Percentiles rank a stretch among this genome's conserved stretches.
These are phyloP conservation scores for Ochlodes sylvanus DNA, from an alignment of 2,888 invertebrate genomes.

Conservation along the genomic window DNA sequence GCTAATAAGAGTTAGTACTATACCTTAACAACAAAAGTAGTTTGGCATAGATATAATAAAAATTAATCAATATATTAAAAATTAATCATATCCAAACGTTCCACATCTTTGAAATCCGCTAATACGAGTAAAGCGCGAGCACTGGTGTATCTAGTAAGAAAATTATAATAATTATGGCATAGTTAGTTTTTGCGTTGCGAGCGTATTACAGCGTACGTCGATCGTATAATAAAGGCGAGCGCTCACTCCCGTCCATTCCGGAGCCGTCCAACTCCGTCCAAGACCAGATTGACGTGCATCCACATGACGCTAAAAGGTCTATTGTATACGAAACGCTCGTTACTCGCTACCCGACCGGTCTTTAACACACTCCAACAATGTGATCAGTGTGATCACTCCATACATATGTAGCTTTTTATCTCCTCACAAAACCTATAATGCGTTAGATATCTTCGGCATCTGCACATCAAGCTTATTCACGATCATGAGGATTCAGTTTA, in stretches of 20 bases:
- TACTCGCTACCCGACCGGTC: constrained; percentile 76
- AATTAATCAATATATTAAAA: no score
- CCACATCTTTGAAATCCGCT: not conserved
- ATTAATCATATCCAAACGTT: not conserved
- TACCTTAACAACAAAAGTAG: no score
- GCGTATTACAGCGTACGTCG: constrained; percentile 45
- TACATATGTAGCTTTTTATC: constrained; percentile 70
- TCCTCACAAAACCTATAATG: constrained; percentile 45
- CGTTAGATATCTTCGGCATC: constrained; percentile 29
- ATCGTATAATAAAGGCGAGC: constrained; percentile 65
- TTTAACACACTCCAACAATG: constrained; percentile 81
- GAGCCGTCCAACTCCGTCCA: constrained; percentile 45
- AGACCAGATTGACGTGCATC: constrained; percentile 77
- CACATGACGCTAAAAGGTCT: constrained; percentile 84
- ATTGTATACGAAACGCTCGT: constrained; percentile 84
- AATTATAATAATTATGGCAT: constrained; percentile 47
- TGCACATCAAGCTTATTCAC: constrained; percentile 2
- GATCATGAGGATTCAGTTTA: no score
- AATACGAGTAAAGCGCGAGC: constrained; percentile 17
- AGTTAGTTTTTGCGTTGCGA: constrained; percentile 44
- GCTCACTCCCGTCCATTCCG: constrained; percentile 59
- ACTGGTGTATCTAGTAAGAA: constrained; percentile 27
- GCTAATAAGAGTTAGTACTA: no score
- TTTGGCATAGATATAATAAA: no score
- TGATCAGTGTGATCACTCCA: constrained; percentile 82